A percentile compares a stretch with the other conserved stretches of the same genome.
phyloP scores from a whole-genome alignment of 2,113 vertebrate genomes.

The Sinocyclocheilus anshuiensis region DNA sequence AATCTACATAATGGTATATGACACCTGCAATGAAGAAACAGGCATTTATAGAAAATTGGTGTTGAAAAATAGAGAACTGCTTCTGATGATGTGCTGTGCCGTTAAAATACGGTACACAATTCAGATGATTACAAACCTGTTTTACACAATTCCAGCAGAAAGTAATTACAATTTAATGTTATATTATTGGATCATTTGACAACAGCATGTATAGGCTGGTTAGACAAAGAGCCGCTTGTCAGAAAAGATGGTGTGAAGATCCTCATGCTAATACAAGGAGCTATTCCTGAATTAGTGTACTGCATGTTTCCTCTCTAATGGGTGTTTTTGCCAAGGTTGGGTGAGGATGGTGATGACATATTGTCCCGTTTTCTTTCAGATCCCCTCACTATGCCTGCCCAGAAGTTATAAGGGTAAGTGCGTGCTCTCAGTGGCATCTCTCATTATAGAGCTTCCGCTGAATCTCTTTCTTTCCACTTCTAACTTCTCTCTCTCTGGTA shows the following conservation, averaged over 20 bases:
- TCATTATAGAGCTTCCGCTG: conserved; percentile 8
- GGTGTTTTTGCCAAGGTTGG: background rate
- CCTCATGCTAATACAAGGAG: conserved; percentile 5
- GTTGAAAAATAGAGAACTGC: conserved; percentile 6
- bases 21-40: conserved; percentile 56
- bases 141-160: conserved; percentile 51
- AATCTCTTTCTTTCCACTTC: conserved; percentile 9
- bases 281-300: background rate
- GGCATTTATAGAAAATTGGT: conserved; percentile 54
- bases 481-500: conserved; percentile 60
- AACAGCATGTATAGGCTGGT: background rate
- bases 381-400: conserved; percentile 99
- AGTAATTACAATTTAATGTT: conserved; percentile 56
- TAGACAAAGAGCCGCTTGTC: background rate
- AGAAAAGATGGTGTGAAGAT: background rate
- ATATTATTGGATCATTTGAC: conserved; percentile 54
- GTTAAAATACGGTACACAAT: conserved; percentile 47
- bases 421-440: conserved; percentile 49
- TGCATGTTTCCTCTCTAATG: conserved; percentile 1
- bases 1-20: conserved; percentile 60
- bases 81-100: background rate
- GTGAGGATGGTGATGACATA: background rate
- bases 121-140: conserved; percentile 33
- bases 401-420: conserved; percentile 97
- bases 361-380: conserved; percentile 69